Conservation (phyloP, 2,888 invertebrate species). For the Cerastis leucographa region DNA sequence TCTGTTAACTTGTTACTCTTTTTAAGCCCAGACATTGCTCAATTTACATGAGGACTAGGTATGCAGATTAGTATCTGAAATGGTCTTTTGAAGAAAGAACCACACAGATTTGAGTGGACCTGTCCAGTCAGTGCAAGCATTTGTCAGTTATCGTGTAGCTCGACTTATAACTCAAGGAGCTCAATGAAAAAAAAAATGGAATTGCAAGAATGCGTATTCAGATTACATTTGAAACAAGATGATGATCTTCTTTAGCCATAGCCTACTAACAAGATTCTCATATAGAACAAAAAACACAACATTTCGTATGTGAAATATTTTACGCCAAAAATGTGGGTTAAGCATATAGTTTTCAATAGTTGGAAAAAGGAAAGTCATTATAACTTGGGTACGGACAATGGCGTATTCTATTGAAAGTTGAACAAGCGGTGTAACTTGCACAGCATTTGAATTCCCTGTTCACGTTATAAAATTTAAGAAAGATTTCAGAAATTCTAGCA, state of each 20-base stretch:
- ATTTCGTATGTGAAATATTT: background rate
- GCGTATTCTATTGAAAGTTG: conserved; percentile 45
- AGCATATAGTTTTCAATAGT: conserved; percentile 50
- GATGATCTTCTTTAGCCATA: background rate
- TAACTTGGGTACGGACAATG: conserved; percentile 50
- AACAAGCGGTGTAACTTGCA: conserved; percentile 45
- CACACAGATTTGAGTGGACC: no score
- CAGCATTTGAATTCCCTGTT: conserved; percentile 40
- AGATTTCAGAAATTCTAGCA: background rate
- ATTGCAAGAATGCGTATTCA: no score
- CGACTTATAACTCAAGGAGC: no score
- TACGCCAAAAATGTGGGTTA: conserved; percentile 13
- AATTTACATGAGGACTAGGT: no score
- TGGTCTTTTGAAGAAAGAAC: no score
- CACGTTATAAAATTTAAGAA: conserved; percentile 1
- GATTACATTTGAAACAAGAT: background rate
- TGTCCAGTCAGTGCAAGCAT: no score
- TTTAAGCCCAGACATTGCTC: no score
- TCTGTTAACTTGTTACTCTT: no score
- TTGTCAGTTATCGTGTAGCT: no score
- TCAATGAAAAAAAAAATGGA: no score
- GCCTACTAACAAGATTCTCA: background rate
- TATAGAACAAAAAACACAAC: background rate
- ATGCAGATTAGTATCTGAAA: no score
- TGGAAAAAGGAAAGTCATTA: conserved; percentile 46